These are phyloP conservation scores for Dicaeum eximium DNA, from an alignment of 2,113 vertebrate genomes.

Conservation along the genomic window DNA sequence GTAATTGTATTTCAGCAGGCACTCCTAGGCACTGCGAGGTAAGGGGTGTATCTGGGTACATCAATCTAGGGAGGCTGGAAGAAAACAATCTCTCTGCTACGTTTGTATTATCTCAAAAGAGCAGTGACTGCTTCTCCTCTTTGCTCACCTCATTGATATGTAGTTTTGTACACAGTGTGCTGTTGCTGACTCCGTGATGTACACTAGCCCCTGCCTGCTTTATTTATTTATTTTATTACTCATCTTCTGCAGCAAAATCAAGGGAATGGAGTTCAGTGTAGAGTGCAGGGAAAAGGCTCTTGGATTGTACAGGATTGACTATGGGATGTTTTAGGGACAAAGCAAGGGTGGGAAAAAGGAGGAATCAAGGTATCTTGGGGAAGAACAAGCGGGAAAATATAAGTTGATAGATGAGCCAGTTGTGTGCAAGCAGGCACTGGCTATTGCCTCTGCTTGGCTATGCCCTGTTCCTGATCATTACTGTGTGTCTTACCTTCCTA, in stretches of 20 bases:
- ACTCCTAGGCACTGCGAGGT: neutral
- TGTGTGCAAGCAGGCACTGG: fast-evolving
- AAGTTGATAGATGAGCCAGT: neutral
- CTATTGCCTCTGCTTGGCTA: neutral
- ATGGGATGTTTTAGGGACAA: neutral
- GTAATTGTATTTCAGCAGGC: neutral
- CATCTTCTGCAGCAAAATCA: neutral
- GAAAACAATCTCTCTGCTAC: neutral
- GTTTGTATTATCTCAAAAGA: neutral
- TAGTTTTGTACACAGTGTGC: neutral
- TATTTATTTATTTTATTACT: neutral
- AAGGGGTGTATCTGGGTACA: neutral
- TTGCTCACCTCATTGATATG: neutral
- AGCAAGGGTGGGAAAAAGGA: neutral
- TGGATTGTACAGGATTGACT: neutral
- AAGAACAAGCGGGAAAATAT: neutral
- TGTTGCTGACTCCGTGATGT: neutral
- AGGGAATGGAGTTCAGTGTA: neutral
- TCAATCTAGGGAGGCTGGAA: neutral
- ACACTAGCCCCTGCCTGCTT: neutral
- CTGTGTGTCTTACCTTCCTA: neutral
- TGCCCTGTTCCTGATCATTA: neutral
- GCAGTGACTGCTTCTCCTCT: neutral
- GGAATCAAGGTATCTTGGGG: neutral
- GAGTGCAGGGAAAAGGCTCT: neutral